A percentile compares a stretch with the other conserved stretches of the same genome.
phyloP scores from a whole-genome alignment of 2,113 vertebrate species.

The Uropsilus gracilis region DNA sequence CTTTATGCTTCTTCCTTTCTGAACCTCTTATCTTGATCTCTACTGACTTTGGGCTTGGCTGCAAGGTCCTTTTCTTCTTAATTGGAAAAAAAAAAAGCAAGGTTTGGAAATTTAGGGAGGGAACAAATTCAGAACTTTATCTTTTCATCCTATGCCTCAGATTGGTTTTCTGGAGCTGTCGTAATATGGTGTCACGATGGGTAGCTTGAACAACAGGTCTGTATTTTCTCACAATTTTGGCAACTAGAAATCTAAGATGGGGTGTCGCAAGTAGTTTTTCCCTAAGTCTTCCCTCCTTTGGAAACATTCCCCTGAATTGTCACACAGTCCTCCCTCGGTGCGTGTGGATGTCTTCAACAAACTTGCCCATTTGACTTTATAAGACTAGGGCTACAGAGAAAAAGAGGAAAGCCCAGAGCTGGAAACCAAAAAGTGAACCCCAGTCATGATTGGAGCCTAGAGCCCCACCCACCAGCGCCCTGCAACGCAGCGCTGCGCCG shows the following conservation, averaged over 20 bases:
- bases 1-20: neutral
- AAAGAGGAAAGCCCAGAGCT: slow-evolving; percentile 47
- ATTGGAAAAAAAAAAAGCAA: neutral
- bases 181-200: neutral
- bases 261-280: neutral
- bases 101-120: neutral
- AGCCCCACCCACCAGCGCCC: neutral
- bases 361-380: slow-evolving; percentile 94
- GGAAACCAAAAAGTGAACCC: slow-evolving; percentile 77
- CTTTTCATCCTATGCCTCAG: neutral
- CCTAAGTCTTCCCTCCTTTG: neutral
- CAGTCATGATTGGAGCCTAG: rapidly evolving
- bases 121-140: neutral
- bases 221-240: neutral
- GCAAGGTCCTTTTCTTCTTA: neutral
- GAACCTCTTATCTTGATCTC: neutral
- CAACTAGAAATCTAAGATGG: neutral
- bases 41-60: neutral
- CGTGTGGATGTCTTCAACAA: slow-evolving; percentile 74
- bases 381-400: slow-evolving; percentile 85
- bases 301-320: neutral
- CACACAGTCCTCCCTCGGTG: too few species aligned
- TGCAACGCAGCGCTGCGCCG: slow-evolving; percentile 5
- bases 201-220: neutral
- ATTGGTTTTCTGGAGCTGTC: neutral